phyloP scores from a whole-genome alignment of 2,797 vertebrate genomes.

The Triplophysa yarkandensis region DNA sequence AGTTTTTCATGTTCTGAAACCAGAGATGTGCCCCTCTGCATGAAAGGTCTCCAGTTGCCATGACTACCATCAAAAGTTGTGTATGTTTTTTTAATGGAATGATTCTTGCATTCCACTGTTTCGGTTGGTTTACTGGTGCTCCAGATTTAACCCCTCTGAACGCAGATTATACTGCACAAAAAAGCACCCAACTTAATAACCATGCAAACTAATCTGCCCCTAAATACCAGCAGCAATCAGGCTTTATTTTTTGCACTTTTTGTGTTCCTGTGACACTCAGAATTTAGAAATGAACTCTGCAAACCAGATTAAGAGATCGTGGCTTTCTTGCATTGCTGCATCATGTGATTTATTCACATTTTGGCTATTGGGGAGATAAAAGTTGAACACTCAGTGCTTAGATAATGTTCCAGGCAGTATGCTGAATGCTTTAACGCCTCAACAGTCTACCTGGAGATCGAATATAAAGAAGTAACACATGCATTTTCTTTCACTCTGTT shows the following conservation, averaged over 20 bases:
- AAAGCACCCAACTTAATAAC: conserved; percentile 18
- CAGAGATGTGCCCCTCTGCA: conserved; percentile 43
- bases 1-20: conserved; percentile 44
- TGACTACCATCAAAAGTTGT: conserved; percentile 53
- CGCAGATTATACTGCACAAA: conserved; percentile 19
- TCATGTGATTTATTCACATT: conserved; percentile 26
- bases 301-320: conserved; percentile 35
- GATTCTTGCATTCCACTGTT: conserved; percentile 29
- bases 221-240: conserved; percentile 30
- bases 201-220: conserved; percentile 30
- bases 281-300: conserved; percentile 29
- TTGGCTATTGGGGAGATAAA: conserved; percentile 18
- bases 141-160: conserved; percentile 27
- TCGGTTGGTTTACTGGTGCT: conserved; percentile 20
- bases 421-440: conserved; percentile 45
- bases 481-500: too few species aligned
- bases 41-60: conserved; percentile 57
- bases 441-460: not conserved
- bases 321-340: conserved; percentile 16
- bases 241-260: conserved; percentile 21
- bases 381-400: conserved; percentile 24
- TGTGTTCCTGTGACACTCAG: conserved; percentile 6
- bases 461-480: not conserved
- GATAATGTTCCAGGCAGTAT: conserved; percentile 39
- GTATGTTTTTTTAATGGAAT: conserved; percentile 39